Evolutionary conservation across 30 jellyfish, hydroid and myxozoan genomes (phyloP).

Genomic region (Aurelia sp.): DNA sequence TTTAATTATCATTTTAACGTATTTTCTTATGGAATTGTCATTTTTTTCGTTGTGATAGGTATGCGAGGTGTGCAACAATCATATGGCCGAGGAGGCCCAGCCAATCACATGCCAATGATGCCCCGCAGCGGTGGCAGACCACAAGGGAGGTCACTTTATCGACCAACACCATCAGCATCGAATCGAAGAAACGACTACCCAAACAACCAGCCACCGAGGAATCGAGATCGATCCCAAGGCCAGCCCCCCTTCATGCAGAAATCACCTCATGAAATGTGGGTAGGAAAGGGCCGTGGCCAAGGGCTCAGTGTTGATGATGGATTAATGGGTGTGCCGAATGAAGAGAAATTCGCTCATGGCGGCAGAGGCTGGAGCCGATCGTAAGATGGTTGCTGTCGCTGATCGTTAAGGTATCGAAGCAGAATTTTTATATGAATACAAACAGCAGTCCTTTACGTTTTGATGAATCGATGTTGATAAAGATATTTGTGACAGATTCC

Average conservation of each 20-base stretch:
- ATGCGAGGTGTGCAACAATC: slow-evolving; percentile 58
- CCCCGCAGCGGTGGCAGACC: slow-evolving; percentile 64
- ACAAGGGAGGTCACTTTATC: slow-evolving; percentile 61
- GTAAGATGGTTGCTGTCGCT: slow-evolving; percentile 24
- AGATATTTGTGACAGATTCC: slow-evolving; percentile 23
- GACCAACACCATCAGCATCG: slow-evolving; percentile 50
- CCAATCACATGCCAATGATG: slow-evolving; percentile 48
- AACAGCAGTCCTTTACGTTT: slow-evolving; percentile 20
- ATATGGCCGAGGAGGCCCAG: slow-evolving; percentile 84
- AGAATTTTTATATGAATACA: slow-evolving; percentile 16
- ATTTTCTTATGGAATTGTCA: background rate
- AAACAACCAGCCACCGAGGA: slow-evolving; percentile 1
- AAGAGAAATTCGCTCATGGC: slow-evolving; percentile 25
- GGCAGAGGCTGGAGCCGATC: slow-evolving; percentile 47
- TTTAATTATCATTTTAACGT: background rate
- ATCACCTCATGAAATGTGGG: slow-evolving; percentile 56
- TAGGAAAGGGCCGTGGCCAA: slow-evolving; percentile 65
- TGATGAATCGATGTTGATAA: slow-evolving; percentile 56
- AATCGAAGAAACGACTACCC: slow-evolving; percentile 24
- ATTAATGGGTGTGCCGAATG: slow-evolving; percentile 20
- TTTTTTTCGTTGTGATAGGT: background rate
- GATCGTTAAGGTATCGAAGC: slow-evolving; percentile 22
- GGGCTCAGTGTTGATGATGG: slow-evolving; percentile 31
- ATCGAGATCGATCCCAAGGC: slow-evolving; percentile 18
- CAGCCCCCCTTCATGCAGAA: slow-evolving; percentile 4